A percentile compares a stretch with the other conserved stretches of the same genome.
Conservation (phyloP, 2,888 invertebrate species). For the Ceriagrion tenellum region DNA sequence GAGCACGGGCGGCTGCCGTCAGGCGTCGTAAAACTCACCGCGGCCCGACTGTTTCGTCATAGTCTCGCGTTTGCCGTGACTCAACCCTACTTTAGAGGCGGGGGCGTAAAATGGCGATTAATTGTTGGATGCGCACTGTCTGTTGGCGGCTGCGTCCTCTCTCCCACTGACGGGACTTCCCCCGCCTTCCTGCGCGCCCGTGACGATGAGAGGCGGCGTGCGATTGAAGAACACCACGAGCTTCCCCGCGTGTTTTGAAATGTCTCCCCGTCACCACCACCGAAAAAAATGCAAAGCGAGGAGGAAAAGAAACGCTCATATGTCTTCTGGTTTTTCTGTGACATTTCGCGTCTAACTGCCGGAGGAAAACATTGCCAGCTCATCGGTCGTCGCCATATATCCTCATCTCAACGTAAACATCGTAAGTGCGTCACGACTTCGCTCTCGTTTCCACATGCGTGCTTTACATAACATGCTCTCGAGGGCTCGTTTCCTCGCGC, state of each 20-base stretch:
- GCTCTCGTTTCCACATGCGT: not conserved
- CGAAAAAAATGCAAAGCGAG: not conserved
- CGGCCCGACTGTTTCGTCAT: not conserved
- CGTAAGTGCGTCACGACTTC: not conserved
- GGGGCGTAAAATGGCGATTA: not conserved
- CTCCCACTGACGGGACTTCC: not conserved
- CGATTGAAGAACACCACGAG: not conserved
- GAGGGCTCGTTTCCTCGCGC: not conserved
- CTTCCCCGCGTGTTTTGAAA: not conserved
- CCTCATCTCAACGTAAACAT: not conserved
- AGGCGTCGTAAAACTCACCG: not conserved
- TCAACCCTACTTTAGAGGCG: not conserved
- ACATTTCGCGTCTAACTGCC: not conserved
- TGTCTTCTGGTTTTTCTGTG: not conserved
- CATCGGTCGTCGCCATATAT: not conserved
- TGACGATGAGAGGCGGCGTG: not conserved
- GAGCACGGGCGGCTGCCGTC: not conserved
- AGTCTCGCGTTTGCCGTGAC: not conserved
- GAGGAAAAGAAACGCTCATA: not conserved
- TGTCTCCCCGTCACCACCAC: not conserved
- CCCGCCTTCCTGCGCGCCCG: not conserved
- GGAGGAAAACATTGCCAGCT: slow-evolving; percentile 4
- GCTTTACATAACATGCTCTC: not conserved
- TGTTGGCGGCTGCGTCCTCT: not conserved
- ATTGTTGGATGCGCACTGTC: not conserved